Evolutionary conservation across 1,140 invertebrate species (phyloP).

Genomic region (Oncopeltus fasciatus): DNA sequence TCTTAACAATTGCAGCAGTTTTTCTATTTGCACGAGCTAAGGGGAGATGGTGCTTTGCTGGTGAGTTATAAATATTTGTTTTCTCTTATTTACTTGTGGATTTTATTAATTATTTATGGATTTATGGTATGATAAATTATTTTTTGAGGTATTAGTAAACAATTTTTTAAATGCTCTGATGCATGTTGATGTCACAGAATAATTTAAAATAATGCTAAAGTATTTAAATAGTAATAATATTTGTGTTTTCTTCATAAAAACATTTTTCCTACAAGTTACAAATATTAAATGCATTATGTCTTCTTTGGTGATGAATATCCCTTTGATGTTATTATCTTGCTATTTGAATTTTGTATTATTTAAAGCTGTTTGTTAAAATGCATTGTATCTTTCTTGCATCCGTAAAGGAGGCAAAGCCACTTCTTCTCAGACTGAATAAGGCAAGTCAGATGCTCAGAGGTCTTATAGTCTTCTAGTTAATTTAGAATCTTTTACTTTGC

Average conservation of each 20-base stretch:
- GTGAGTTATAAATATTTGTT: slow-evolving; percentile 38
- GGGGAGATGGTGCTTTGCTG: slow-evolving; percentile 67
- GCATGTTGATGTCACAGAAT: too few relatives aligned
- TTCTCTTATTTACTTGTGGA: background rate
- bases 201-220: too few relatives aligned
- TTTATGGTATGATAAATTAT: too few relatives aligned
- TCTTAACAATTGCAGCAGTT: slow-evolving; percentile 48
- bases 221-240: too few relatives aligned
- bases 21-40: slow-evolving; percentile 60
- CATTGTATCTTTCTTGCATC: background rate
- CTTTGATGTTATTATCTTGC: background rate
- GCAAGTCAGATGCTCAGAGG: slow-evolving; percentile 1
- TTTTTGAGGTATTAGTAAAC: too few relatives aligned
- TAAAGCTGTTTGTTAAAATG: slow-evolving; percentile 1
- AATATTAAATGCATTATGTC: slow-evolving; percentile 1
- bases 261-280: too few relatives aligned
- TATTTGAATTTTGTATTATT: background rate
- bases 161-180: too few relatives aligned
- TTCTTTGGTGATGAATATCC: slow-evolving; percentile 10
- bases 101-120: too few relatives aligned
- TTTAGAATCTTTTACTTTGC: background rate
- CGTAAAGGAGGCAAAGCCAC: slow-evolving; percentile 11
- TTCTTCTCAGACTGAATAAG: slow-evolving; percentile 14
- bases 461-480: background rate
- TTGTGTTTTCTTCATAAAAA: too few relatives aligned